phyloP scores from a whole-genome alignment of 2,888 invertebrate species.

The Halictus quadricinctus region DNA sequence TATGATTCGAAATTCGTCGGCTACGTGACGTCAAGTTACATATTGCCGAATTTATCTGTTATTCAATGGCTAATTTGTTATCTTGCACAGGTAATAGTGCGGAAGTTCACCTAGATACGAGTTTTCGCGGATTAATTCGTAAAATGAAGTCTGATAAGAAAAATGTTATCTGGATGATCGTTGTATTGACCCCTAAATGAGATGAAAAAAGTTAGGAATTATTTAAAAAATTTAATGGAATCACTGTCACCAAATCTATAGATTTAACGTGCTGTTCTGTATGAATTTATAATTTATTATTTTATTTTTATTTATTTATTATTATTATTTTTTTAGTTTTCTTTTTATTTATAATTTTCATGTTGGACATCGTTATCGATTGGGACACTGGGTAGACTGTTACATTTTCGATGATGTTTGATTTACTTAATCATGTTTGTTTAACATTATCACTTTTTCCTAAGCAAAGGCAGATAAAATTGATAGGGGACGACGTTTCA shows the following conservation, averaged over 20 bases:
- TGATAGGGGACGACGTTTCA: conserved; percentile 6
- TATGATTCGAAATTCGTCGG: conserved; percentile 42
- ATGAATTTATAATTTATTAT: too few relatives aligned
- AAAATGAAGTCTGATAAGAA: not conserved
- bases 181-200: not conserved
- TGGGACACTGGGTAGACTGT: not conserved
- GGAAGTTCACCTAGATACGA: not conserved
- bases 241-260: too few relatives aligned
- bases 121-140: not conserved
- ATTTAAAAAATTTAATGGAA: not conserved
- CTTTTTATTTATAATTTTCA: not conserved
- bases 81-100: not conserved
- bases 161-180: not conserved
- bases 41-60: conserved; percentile 32
- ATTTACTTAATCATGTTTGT: not conserved
- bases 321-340: too few relatives aligned
- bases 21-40: conserved; percentile 41
- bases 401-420: not conserved
- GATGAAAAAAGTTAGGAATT: not conserved
- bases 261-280: too few relatives aligned
- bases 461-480: conserved; percentile 6
- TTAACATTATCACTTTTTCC: not conserved
- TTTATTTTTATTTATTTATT: too few relatives aligned
- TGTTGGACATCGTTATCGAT: not conserved
- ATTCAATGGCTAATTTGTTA: conserved; percentile 10